phyloP scores from a whole-genome alignment of 1,140 invertebrate species.

The Heliconius hewitsoni region DNA sequence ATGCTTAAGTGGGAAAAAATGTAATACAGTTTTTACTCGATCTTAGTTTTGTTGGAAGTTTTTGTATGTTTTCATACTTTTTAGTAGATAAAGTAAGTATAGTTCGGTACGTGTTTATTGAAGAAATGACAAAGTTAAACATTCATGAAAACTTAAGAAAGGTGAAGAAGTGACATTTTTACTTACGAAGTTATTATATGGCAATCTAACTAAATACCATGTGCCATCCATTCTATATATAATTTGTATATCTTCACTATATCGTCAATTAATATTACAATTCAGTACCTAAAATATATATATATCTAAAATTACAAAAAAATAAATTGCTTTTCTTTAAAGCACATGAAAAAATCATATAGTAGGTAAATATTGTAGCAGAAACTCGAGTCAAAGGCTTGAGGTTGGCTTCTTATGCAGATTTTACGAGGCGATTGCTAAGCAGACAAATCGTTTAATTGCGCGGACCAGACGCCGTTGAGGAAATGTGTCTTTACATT shows the following conservation, averaged over 20 bases:
- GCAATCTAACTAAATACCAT: too few species aligned
- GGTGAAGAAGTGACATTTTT: neutral
- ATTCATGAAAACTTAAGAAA: neutral
- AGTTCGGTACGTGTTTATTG: neutral
- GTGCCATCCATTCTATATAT: too few species aligned
- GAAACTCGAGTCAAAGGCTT: conserved; percentile 39
- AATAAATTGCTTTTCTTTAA: too few species aligned
- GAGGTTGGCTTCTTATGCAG: conserved; percentile 67
- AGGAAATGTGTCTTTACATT: conserved; percentile 22
- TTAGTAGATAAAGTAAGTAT: neutral
- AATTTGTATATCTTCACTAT: too few species aligned
- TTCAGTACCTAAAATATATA: too few species aligned
- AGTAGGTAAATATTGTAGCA: conserved; percentile 45
- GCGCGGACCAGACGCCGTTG: conserved; percentile 53
- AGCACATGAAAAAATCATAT: too few species aligned
- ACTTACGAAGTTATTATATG: too few species aligned
- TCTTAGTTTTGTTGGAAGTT: neutral
- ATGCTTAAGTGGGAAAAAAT: neutral
- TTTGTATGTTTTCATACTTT: neutral
- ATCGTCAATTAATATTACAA: too few species aligned
- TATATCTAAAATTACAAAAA: too few species aligned
- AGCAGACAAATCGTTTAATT: conserved; percentile 60
- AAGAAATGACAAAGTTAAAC: neutral
- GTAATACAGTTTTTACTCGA: conserved; percentile 2
- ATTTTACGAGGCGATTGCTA: conserved; percentile 65